A percentile compares a stretch with the other conserved stretches of the same genome.
These are phyloP conservation scores for Coilia nasus DNA, from an alignment of 2,797 vertebrate species.

Conservation along the genomic window DNA sequence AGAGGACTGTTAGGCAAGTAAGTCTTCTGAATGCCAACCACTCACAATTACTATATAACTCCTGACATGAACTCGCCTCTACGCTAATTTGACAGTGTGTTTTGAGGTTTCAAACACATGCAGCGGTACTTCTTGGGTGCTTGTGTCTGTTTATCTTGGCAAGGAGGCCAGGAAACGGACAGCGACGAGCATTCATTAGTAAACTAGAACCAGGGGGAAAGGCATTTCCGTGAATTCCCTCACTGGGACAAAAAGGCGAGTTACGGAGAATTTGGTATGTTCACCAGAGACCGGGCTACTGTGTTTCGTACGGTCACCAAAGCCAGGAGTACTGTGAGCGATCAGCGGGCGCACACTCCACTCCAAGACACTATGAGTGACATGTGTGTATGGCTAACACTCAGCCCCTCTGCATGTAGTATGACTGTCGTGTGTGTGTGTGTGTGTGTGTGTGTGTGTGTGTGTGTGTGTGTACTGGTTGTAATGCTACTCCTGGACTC, in stretches of 20 bases:
- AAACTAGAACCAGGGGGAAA: not conserved
- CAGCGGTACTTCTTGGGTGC: not conserved
- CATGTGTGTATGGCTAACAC: too few species aligned
- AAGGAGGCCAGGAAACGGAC: not conserved
- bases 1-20: too few species aligned
- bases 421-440: too few species aligned
- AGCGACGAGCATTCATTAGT: not conserved
- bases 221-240: not conserved
- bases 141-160: not conserved
- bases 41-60: too few species aligned
- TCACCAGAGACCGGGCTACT: not conserved
- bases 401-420: too few species aligned
- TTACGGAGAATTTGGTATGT: not conserved
- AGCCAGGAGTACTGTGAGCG: not conserved
- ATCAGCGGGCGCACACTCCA: not conserved
- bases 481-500: not conserved
- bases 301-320: not conserved
- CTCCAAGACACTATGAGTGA: too few species aligned
- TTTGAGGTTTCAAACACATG: not conserved
- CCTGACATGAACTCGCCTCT: not conserved
- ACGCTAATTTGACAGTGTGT: not conserved
- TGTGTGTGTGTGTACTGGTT: not conserved
- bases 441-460: too few species aligned
- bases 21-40: too few species aligned
- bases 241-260: not conserved